These are phyloP conservation scores for Drosophila flavopinicola DNA, from an alignment of 2,888 invertebrate genomes.

Conservation along the genomic window DNA sequence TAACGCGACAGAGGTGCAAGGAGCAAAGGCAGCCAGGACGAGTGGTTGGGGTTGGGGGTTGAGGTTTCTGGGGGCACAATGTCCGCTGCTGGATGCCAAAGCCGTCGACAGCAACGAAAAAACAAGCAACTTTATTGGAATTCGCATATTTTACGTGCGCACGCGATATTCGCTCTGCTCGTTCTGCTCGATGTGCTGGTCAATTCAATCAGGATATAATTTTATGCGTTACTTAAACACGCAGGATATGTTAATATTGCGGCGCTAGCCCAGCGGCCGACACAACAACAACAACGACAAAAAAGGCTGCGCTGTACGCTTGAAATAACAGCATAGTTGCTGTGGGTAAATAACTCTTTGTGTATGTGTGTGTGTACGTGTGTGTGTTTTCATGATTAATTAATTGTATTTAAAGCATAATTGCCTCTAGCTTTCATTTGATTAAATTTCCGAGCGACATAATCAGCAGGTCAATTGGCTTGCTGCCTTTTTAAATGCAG, in stretches of 20 bases:
- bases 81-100: conserved; percentile 27
- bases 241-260: conserved; percentile 80
- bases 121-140: conserved; percentile 73
- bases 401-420: conserved; percentile 81
- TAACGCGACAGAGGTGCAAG: conserved; percentile 53
- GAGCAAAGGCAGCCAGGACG: background rate
- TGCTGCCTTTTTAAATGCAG: conserved; percentile 56
- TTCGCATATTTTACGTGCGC: conserved; percentile 77
- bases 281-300: conserved; percentile 26
- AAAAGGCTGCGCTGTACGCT: conserved; percentile 39
- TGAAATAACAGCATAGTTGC: conserved; percentile 69
- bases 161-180: too few species aligned
- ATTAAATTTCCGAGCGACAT: conserved; percentile 70
- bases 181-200: conserved; percentile 56
- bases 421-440: conserved; percentile 80
- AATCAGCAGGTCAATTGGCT: conserved; percentile 73
- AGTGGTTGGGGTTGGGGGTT: background rate
- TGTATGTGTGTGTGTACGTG: background rate
- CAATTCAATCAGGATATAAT: conserved; percentile 80
- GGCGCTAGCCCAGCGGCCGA: conserved; percentile 39
- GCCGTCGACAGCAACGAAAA: conserved; percentile 24
- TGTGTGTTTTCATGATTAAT: conserved; percentile 70
- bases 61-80: conserved; percentile 19
- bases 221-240: conserved; percentile 80
- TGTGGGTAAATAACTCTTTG: conserved; percentile 54